Conservation (phyloP, 2,888 invertebrate species). For the Scrobipalpa costella region DNA sequence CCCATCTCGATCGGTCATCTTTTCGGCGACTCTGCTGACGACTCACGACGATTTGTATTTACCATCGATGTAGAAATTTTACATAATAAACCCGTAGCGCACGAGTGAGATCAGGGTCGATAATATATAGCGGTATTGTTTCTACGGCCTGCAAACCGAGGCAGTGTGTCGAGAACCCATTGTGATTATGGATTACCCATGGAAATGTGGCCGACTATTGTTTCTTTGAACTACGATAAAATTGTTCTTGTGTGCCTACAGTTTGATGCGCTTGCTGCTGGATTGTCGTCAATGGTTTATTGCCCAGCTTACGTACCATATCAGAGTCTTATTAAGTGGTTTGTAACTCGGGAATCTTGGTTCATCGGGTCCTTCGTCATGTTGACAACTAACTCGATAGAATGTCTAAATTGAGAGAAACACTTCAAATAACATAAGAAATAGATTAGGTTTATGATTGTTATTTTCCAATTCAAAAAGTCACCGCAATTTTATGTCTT, state of each 20-base stretch:
- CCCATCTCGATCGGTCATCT: too few species aligned
- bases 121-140: conserved; percentile 49
- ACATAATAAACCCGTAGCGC: neutral
- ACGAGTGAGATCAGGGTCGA: neutral
- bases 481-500: neutral
- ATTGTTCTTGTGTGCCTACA: neutral
- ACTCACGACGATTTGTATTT: too few species aligned
- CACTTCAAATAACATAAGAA: neutral
- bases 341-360: too few species aligned
- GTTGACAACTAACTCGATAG: neutral
- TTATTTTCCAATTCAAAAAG: neutral
- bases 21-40: too few species aligned
- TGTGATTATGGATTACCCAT: conserved; percentile 35
- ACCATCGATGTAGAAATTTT: too few species aligned
- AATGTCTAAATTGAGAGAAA: neutral
- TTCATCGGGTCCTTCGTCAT: neutral
- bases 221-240: conserved; percentile 24
- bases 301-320: too few species aligned
- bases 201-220: conserved; percentile 10
- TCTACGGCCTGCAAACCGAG: conserved; percentile 34
- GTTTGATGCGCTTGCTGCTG: conserved; percentile 3
- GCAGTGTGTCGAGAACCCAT: conserved; percentile 32
- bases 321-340: too few species aligned
- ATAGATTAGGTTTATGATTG: neutral
- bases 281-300: too few species aligned